Conservation (phyloP, 2,113 vertebrate genomes). For the Chlorocebus sabaeus region DNA sequence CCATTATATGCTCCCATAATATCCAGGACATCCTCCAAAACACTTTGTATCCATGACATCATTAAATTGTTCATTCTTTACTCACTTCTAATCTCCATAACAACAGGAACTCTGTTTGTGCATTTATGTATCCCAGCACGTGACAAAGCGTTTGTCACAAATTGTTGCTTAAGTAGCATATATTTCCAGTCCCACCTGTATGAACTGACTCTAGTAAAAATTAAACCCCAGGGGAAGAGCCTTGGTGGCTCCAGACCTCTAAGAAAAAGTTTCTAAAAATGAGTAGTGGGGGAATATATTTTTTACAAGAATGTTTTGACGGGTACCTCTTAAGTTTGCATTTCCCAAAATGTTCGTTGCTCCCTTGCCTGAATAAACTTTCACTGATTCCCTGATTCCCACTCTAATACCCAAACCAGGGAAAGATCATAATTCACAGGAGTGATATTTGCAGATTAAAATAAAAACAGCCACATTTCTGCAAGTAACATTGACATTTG, state of each 20-base stretch:
- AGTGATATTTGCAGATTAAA: constrained; percentile 60
- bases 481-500: constrained; percentile 67
- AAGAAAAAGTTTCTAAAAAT: constrained; percentile 33
- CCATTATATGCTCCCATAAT: rapidly evolving
- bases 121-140: not conserved
- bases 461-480: constrained; percentile 69
- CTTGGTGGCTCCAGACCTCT: not conserved
- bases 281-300: not conserved
- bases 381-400: constrained; percentile 26
- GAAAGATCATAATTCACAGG: constrained; percentile 52
- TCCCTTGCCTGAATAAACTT: constrained; percentile 52
- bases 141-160: not conserved
- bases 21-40: not conserved
- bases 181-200: not conserved
- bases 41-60: not conserved
- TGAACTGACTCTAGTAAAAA: not conserved
- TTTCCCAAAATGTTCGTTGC: constrained; percentile 42
- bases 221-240: not conserved
- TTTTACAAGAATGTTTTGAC: constrained; percentile 53
- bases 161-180: not conserved
- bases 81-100: rapidly evolving
- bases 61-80: not conserved
- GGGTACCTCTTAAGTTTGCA: constrained; percentile 53
- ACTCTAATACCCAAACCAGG: constrained; percentile 61
- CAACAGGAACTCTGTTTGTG: not conserved